Evolutionary conservation across 2,113 vertebrate genomes (phyloP).

Genomic region (Eulemur macaco): DNA sequence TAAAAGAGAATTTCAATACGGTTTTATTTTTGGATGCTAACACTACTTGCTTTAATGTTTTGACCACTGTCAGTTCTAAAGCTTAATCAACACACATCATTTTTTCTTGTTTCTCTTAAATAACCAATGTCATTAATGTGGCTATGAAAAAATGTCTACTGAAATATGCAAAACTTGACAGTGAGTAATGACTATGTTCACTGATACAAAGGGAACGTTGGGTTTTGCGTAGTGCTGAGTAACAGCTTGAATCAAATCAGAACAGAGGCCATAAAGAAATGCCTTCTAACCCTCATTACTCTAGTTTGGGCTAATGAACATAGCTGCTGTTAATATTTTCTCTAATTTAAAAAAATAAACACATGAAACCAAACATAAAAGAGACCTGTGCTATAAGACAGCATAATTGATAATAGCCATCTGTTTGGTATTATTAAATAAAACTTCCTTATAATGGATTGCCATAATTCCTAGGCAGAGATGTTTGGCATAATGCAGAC

Average conservation of each 20-base stretch:
- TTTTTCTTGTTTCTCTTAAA: conserved; percentile 11
- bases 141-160: background rate
- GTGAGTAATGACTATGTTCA: background rate
- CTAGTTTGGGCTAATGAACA: background rate
- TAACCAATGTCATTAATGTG: background rate
- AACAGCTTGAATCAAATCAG: conserved; percentile 19
- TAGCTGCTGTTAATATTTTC: background rate
- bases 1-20: background rate
- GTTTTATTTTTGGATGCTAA: conserved; percentile 9
- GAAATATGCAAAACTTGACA: conserved; percentile 1
- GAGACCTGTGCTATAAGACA: background rate
- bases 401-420: background rate
- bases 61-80: background rate
- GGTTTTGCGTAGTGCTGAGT: background rate
- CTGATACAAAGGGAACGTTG: background rate
- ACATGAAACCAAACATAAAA: background rate
- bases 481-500: background rate
- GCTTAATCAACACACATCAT: background rate
- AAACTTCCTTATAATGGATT: background rate
- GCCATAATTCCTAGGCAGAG: background rate
- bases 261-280: background rate
- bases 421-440: background rate
- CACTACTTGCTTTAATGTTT: conserved; percentile 8
- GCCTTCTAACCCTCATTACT: background rate
- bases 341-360: conserved; percentile 26